Evolutionary conservation across 2,797 vertebrate genomes (phyloP).

Genomic region (Falco rusticolus): DNA sequence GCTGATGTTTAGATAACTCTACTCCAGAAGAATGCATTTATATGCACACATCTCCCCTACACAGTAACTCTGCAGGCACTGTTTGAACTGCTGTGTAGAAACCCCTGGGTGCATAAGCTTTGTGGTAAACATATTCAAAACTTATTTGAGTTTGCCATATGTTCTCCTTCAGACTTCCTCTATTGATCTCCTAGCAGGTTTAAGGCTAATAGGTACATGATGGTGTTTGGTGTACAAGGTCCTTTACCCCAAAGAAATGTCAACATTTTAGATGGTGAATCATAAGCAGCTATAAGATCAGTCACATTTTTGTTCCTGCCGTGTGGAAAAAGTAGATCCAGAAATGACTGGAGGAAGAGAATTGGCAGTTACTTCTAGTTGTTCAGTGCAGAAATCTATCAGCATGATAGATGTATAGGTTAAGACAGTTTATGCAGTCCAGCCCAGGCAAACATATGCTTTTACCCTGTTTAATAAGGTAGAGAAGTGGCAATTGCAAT

Average conservation of each 20-base stretch:
- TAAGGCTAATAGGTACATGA: background rate
- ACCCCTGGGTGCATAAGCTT: background rate
- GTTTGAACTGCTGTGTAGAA: background rate
- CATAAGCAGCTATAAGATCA: background rate
- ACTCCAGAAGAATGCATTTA: background rate
- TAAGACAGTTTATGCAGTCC: background rate
- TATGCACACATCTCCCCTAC: background rate
- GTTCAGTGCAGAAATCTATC: background rate
- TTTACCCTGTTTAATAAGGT: background rate
- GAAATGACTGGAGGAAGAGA: background rate
- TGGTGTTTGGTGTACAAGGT: background rate
- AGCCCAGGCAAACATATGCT: background rate
- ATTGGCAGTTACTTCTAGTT: background rate
- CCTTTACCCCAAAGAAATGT: background rate
- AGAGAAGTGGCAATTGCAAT: background rate
- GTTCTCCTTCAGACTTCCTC: background rate
- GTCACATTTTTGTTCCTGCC: background rate
- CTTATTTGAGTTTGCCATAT: background rate
- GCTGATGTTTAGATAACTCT: background rate
- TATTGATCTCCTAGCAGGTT: background rate
- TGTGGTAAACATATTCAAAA: background rate
- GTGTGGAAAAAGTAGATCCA: background rate
- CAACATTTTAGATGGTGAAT: background rate
- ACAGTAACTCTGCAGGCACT: background rate
- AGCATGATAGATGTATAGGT: background rate